Conservation (phyloP, 2,113 vertebrate genomes). For the Saimiri boliviensis region DNA sequence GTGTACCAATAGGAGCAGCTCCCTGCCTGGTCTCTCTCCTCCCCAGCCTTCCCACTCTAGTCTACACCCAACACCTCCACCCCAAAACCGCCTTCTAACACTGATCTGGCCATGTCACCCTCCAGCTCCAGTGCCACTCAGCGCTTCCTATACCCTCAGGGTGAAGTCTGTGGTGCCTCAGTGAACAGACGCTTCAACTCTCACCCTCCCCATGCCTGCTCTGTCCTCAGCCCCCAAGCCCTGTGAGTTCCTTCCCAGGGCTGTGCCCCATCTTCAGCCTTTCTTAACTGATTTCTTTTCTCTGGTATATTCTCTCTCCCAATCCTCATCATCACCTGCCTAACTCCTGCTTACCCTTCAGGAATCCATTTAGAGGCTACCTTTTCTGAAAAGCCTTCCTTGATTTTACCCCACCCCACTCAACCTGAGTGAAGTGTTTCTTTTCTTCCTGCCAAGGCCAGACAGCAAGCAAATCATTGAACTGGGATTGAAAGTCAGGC, state of each 20-base stretch:
- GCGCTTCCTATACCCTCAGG: not conserved
- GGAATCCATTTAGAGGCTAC: not conserved
- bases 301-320: not conserved
- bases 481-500: not conserved
- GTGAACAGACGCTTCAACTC: fast-evolving
- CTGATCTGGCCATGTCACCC: not conserved
- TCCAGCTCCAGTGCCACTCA: fast-evolving
- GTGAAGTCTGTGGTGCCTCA: not conserved
- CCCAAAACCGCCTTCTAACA: not conserved
- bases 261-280: too few species aligned
- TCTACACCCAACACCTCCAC: too few species aligned
- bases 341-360: not conserved
- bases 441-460: not conserved
- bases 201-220: fast-evolving
- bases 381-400: not conserved
- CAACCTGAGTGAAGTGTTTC: fast-evolving
- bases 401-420: not conserved
- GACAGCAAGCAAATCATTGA: not conserved
- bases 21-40: not conserved
- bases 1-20: fast-evolving
- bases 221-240: not conserved
- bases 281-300: not conserved
- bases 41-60: not conserved
- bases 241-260: fast-evolving
- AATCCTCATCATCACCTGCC: too few species aligned